phyloP scores from a whole-genome alignment of 2,888 invertebrate species.

The Unio pictorum region DNA sequence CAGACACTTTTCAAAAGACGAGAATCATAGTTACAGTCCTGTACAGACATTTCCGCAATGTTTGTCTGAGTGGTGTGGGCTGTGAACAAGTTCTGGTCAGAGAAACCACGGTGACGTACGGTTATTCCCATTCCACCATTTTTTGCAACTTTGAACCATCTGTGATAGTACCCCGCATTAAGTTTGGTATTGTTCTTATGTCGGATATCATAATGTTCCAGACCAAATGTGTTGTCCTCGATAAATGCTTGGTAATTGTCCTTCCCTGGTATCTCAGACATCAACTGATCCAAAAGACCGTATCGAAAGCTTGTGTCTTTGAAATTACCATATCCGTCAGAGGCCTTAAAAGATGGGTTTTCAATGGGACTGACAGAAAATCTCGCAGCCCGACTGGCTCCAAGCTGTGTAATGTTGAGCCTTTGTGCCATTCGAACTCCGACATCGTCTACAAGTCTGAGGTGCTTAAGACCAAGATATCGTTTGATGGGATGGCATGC shows the following conservation, averaged over 20 bases:
- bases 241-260: conserved; percentile 42
- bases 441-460: conserved; percentile 52
- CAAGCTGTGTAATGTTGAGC: conserved; percentile 15
- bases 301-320: conserved; percentile 6
- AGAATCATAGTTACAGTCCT: conserved; percentile 25
- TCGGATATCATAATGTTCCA: conserved; percentile 4
- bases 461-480: conserved; percentile 34
- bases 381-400: conserved; percentile 23
- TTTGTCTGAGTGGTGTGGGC: conserved; percentile 49
- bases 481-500: conserved; percentile 42
- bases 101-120: conserved; percentile 28
- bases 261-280: conserved; percentile 52
- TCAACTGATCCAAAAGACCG: conserved; percentile 41
- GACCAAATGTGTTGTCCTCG: conserved; percentile 31
- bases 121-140: conserved; percentile 32
- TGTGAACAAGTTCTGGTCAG: conserved; percentile 40
- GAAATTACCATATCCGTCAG: conserved; percentile 9
- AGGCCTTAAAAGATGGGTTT: no score
- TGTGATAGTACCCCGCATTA: conserved; percentile 47
- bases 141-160: conserved; percentile 28
- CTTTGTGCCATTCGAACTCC: conserved; percentile 27
- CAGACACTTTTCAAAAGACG: conserved; percentile 24
- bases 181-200: conserved; percentile 11
- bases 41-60: conserved; percentile 34
- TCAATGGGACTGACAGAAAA: conserved; percentile 18